A percentile compares a stretch with the other conserved stretches of the same genome.
Evolutionary conservation across 53 echinoderm and acorn worm species (phyloP).

Genomic region (Hippasteria phrygiana): DNA sequence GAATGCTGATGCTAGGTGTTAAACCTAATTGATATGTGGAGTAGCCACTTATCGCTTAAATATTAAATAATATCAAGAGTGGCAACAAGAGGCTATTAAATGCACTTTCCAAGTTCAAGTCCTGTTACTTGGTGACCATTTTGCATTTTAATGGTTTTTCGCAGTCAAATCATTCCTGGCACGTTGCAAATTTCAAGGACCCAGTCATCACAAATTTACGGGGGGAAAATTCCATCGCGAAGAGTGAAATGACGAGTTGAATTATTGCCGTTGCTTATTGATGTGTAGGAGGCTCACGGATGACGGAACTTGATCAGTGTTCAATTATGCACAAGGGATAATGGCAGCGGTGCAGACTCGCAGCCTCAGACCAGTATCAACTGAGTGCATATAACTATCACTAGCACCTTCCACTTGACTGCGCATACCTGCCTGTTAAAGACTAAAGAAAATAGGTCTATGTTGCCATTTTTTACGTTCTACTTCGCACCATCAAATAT

Average conservation of each 20-base stretch:
- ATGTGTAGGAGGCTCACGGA: slow-evolving; percentile 66
- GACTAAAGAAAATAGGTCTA: slow-evolving; percentile 29
- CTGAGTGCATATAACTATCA: slow-evolving; percentile 25
- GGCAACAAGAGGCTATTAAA: slow-evolving; percentile 59
- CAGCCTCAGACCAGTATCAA: slow-evolving; percentile 8
- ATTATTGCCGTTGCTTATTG: slow-evolving; percentile 71
- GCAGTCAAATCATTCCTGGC: slow-evolving; percentile 64
- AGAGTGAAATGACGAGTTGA: slow-evolving; percentile 71
- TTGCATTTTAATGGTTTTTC: slow-evolving; percentile 69
- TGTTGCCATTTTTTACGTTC: not conserved
- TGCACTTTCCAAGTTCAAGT: slow-evolving; percentile 69
- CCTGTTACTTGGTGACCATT: slow-evolving; percentile 54
- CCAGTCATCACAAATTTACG: slow-evolving; percentile 62
- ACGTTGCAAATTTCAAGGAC: slow-evolving; percentile 69
- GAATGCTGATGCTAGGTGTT: slow-evolving; percentile 49
- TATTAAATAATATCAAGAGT: slow-evolving; percentile 67
- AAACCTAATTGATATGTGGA: slow-evolving; percentile 71
- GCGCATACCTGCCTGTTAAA: slow-evolving; percentile 55
- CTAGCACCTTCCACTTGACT: slow-evolving; percentile 49
- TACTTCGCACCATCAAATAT: not conserved
- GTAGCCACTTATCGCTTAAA: slow-evolving; percentile 66
- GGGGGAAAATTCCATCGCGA: slow-evolving; percentile 55
- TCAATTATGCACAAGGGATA: slow-evolving; percentile 71
- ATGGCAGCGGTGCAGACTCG: slow-evolving; percentile 57
- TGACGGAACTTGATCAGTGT: slow-evolving; percentile 67